Evolutionary conservation across 2,888 invertebrate species (phyloP).

Genomic region (Elgonia sp.): DNA sequence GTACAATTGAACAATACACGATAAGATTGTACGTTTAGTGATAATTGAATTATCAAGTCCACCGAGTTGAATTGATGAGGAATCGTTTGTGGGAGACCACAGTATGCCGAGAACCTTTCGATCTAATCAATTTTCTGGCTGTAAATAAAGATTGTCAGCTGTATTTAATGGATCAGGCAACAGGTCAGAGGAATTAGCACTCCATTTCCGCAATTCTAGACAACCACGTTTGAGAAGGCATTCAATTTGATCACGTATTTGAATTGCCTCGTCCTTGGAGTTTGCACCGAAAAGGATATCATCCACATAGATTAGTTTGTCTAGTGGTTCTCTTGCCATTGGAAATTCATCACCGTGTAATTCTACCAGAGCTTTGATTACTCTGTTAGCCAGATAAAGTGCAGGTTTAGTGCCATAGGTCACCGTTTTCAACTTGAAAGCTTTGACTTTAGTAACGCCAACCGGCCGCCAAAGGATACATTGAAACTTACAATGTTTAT

Average conservation of each 20-base stretch:
- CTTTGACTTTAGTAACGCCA: background rate
- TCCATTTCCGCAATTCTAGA: background rate
- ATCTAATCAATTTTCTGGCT: background rate
- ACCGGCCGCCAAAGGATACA: background rate
- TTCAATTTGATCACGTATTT: background rate
- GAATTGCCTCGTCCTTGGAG: background rate
- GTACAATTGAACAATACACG: background rate
- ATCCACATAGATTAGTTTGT: background rate
- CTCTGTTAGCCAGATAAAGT: background rate
- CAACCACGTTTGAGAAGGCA: background rate
- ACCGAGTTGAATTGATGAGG: background rate
- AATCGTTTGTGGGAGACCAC: background rate
- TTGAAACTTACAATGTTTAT: background rate
- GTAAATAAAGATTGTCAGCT: background rate
- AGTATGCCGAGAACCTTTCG: background rate
- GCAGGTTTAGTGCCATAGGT: background rate
- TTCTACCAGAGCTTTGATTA: background rate
- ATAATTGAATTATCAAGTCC: background rate
- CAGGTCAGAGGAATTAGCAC: background rate
- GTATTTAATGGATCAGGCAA: background rate
- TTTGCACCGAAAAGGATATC: background rate
- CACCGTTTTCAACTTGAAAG: background rate
- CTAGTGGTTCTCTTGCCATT: background rate
- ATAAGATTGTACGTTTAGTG: background rate
- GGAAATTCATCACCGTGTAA: background rate